Evolutionary conservation across 2,888 invertebrate genomes (phyloP), one percentile per base, ranked within the genome.

Genomic region (Chloromyia formosa): DNA sequence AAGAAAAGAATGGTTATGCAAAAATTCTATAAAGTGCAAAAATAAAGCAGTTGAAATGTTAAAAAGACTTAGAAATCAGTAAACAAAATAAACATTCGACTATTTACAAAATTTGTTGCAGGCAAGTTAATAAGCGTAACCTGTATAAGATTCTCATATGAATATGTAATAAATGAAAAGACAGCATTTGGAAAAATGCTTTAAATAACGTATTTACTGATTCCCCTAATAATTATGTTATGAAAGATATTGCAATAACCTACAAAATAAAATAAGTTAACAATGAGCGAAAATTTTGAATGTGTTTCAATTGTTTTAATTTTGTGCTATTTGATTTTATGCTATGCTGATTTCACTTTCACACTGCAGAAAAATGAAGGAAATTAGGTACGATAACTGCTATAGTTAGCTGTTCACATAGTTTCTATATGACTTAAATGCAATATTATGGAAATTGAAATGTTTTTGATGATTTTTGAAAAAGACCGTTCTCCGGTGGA

Each of bases 201-300:
- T 62, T 64, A 40, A 20, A 64, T 35, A 35, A 1, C 40, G 42
- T 42, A 18, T 64, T 64, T n/a, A 45, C 40, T 27, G 12, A 27
- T 60, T 20, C 23, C n/a, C n/a, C 23, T 60, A 9, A 20, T n/a
- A 64, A 42, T 42, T 42, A 42, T 42, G 20, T 35, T 64, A 64
- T 64, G 49, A 64, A 7, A 35, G 7, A 58, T 64, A 68, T 18
- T 66, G 62, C 35, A 66, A 66, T 45, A 45, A 42, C 45, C 20
- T 20, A n/a, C 20, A 60, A 58, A 76, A 75, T 77, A 66, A 74
- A 76, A 78, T 77, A 79, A 79, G 78, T 78, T 79, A n/a, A 78
- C 79, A 77, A 76, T 77, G 61, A 64, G 75, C 75, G 77, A 49
- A 54, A 74, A 74, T 42, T 71, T 76, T 74, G 20, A 76, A 60